A percentile compares a stretch with the other conserved stretches of the same genome.
Evolutionary conservation across 53 echinoderm and acorn worm genomes (phyloP).

Genomic region (Pentamera pediparva): DNA sequence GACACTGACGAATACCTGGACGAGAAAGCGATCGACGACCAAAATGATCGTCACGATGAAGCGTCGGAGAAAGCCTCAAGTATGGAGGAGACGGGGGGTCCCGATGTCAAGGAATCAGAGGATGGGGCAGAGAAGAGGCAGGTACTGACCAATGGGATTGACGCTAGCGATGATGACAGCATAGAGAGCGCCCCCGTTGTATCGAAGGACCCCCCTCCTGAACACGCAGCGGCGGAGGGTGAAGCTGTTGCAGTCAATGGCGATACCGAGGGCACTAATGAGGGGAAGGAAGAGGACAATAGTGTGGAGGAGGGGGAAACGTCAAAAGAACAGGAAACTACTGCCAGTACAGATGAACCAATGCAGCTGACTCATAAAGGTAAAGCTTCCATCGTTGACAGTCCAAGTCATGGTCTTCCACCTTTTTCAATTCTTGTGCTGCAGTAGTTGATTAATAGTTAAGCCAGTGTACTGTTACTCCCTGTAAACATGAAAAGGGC

Average conservation of each 20-base stretch:
- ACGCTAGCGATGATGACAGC: slow-evolving; percentile 56
- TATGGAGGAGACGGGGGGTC: too few species aligned
- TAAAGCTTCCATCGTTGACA: too few species aligned
- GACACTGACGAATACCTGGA: slow-evolving; percentile 41
- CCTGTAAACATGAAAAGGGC: not conserved
- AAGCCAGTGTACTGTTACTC: too few species aligned
- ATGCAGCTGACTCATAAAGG: too few species aligned
- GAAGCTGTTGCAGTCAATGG: not conserved
- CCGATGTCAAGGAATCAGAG: too few species aligned
- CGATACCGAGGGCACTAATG: not conserved
- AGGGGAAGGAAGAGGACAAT: not conserved
- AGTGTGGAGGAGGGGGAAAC: not conserved
- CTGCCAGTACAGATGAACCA: too few species aligned
- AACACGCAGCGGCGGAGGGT: not conserved
- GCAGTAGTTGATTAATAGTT: too few species aligned
- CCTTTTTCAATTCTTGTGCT: too few species aligned
- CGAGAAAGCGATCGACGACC: slow-evolving; percentile 23
- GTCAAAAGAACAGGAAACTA: not conserved
- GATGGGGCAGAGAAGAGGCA: not conserved
- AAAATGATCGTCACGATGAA: too few species aligned
- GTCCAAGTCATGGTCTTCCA: too few species aligned
- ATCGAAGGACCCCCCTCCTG: too few species aligned
- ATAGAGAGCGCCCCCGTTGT: slow-evolving; percentile 50
- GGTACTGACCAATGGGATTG: slow-evolving; percentile 1
- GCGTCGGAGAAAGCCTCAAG: too few species aligned